These are phyloP conservation scores for Cydia splendana DNA, from an alignment of 1,140 invertebrate species.

Conservation along the genomic window DNA sequence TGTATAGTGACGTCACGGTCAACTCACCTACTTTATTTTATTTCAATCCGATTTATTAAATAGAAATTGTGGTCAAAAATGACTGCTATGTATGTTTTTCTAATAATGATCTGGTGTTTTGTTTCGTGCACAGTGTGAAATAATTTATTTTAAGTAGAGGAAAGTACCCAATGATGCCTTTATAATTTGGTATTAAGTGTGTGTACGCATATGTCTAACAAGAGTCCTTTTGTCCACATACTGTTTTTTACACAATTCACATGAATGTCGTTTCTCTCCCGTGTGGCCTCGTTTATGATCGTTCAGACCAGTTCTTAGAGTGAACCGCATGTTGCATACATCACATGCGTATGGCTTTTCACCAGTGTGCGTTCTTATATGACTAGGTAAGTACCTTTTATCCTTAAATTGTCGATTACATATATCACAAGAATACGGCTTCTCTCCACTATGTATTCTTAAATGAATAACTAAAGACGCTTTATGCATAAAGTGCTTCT, in stretches of 20 bases:
- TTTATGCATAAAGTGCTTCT: constrained; percentile 7
- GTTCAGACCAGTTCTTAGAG: constrained; percentile 7
- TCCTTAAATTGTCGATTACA: neutral
- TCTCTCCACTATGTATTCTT: neutral
- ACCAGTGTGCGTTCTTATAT: neutral
- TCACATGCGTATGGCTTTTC: constrained; percentile 2
- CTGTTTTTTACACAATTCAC: neutral
- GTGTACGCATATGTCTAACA: neutral
- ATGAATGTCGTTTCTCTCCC: neutral
- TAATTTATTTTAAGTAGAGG: no score
- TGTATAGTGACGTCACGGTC: no score
- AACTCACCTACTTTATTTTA: no score
- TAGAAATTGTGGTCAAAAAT: no score
- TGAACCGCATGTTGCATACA: neutral
- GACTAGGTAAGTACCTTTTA: neutral
- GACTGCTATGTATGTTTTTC: no score
- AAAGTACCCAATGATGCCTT: no score
- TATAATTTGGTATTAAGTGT: neutral
- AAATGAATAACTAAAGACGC: neutral
- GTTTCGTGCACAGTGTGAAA: no score
- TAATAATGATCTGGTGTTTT: no score
- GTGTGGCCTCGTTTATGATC: neutral
- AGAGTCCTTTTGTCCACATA: neutral
- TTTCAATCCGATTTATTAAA: no score
- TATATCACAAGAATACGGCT: constrained; percentile 14